Evolutionary conservation across 2,113 vertebrate species (phyloP), one percentile per base, ranked within the genome.

Genomic region (Lipotes vexillifer): DNA sequence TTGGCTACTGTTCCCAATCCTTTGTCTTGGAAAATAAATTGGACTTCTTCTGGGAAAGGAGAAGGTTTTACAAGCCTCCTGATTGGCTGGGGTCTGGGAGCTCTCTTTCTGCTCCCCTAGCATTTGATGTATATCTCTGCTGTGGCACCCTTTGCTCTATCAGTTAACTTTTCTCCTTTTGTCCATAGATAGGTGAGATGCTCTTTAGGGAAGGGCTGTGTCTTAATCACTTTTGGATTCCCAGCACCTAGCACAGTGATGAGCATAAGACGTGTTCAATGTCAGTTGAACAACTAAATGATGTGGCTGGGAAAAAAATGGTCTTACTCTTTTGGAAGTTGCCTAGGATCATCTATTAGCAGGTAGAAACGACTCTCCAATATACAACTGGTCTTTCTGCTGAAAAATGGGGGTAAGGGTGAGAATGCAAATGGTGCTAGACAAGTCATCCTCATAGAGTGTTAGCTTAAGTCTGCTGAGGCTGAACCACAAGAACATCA

Each of bases 181-280:
- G 6, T 75, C 38, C n/a, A 77, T 2, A 82, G 52, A 81, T 10
- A 41, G 61, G 31, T 92, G 25, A 83, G 25, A 66, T n/a, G 21
- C 17, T 59, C 10, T 87, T 59, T 85, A 74, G 38, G 44, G 25
- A 92, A 96, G 33, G 41, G 65, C 66, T 18, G 0, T 33, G 14
- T 84, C 83, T 92, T 71, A 18, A 31, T 88, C n/a, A 65, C 38
- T 77, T 95, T 90, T 71, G 17, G n/a, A 93, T 88, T 95, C 21
- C 31, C 7, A 71, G 55, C 25, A 66, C n/a, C 29, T 77, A 74
- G 27, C 29, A 87, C 1, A 89, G 69, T n/a, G 63, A 38, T 27
- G 61, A 12, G 49, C 10, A 66, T 17, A 83, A 90, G n/a, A 61
- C 33, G 41, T 74, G 11, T 31, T 88, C 63, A 44, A 21, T 69